Percentiles rank a stretch among this genome's conserved stretches.
These are phyloP conservation scores for Apolygus lucorum DNA, from an alignment of 1,140 invertebrate species.

Conservation along the genomic window DNA sequence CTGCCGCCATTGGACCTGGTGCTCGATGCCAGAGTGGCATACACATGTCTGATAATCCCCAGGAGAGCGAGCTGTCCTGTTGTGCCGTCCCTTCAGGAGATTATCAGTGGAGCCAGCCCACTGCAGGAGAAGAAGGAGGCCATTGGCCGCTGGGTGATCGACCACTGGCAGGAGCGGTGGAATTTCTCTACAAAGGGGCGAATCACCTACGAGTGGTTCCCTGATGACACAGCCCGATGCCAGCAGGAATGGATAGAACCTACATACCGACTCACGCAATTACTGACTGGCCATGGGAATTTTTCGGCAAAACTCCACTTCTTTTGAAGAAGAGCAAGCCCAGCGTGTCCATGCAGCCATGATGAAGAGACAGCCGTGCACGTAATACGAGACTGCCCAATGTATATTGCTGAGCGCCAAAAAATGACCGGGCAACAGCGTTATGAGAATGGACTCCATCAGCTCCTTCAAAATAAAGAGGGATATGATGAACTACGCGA, in stretches of 20 bases:
- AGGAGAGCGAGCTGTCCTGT: not conserved
- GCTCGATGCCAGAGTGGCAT: not conserved
- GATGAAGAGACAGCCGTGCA: not conserved
- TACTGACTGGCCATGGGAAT: slow-evolving; percentile 7
- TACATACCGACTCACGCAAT: not conserved
- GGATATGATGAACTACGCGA: too few species aligned
- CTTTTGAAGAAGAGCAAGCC: not conserved
- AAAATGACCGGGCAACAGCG: too few species aligned
- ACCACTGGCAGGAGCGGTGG: not conserved
- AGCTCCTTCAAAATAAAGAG: too few species aligned
- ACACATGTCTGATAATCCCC: not conserved
- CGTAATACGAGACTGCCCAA: not conserved
- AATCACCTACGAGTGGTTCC: not conserved
- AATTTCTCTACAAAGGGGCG: not conserved
- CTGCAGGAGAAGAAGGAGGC: not conserved
- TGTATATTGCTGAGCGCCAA: too few species aligned
- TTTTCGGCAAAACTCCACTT: not conserved
- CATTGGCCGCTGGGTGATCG: not conserved
- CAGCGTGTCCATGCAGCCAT: not conserved
- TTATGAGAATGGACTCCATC: too few species aligned
- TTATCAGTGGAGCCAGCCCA: not conserved
- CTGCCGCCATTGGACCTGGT: not conserved
- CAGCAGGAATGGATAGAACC: not conserved
- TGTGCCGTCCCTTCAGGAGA: not conserved
- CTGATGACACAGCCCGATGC: not conserved